Conservation (phyloP, 2,888 invertebrate species). For the Luffia ferchaultella region DNA sequence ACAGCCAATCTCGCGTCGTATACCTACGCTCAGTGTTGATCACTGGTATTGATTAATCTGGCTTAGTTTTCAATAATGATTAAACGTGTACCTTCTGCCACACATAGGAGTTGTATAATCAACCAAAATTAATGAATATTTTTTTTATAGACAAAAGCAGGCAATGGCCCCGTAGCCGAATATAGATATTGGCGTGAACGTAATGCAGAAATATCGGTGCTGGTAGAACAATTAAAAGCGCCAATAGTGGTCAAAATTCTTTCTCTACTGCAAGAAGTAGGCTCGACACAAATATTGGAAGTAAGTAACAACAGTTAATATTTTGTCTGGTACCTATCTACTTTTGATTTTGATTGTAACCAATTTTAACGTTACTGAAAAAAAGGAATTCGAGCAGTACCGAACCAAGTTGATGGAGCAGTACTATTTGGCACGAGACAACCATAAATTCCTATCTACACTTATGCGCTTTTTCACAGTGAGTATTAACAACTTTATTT, state of each 20-base stretch:
- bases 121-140: too few relatives aligned
- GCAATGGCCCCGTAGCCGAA: slow-evolving; percentile 84
- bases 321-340: too few relatives aligned
- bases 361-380: too few relatives aligned
- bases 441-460: slow-evolving; percentile 79
- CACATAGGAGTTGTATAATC: too few relatives aligned
- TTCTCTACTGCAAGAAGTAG: slow-evolving; percentile 56
- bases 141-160: slow-evolving; percentile 62
- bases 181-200: slow-evolving; percentile 87
- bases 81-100: too few relatives aligned
- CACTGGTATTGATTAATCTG: too few relatives aligned
- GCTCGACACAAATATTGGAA: background rate
- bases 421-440: slow-evolving; percentile 78
- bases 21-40: too few relatives aligned
- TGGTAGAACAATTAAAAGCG: slow-evolving; percentile 84
- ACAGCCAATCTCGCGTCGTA: too few relatives aligned
- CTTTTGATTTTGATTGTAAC: too few relatives aligned
- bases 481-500: too few relatives aligned
- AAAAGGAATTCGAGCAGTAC: slow-evolving; percentile 65
- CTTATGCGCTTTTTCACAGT: slow-evolving; percentile 76
- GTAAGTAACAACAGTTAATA: background rate
- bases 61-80: too few relatives aligned
- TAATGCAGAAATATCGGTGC: slow-evolving; percentile 77
- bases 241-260: slow-evolving; percentile 71
- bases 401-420: slow-evolving; percentile 70